Percentiles rank a stretch among this genome's conserved stretches.
Conservation (phyloP, 1,140 invertebrate species). For the Microplitis mediator region DNA sequence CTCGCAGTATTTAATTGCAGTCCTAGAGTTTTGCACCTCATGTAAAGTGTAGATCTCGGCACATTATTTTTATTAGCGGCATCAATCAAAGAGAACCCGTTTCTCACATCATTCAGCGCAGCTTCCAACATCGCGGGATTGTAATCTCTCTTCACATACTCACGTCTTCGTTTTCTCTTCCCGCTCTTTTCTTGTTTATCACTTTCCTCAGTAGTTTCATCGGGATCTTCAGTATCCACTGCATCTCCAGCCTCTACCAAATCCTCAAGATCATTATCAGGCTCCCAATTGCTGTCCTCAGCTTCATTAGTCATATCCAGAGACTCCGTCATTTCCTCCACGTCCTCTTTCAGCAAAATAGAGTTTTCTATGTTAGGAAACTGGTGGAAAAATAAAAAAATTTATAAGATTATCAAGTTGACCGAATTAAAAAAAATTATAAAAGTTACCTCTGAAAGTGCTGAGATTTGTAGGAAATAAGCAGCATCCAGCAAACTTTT, state of each 20-base stretch:
- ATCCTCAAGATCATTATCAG: conserved; percentile 26
- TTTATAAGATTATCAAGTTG: too few species aligned
- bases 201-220: conserved; percentile 23
- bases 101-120: conserved; percentile 56
- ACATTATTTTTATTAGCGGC: conserved; percentile 56
- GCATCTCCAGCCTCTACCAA: conserved; percentile 18
- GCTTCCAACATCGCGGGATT: conserved; percentile 54
- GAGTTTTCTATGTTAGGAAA: too few species aligned
- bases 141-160: conserved; percentile 52
- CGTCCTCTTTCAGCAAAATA: too few species aligned
- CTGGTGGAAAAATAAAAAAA: too few species aligned
- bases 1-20: conserved; percentile 54
- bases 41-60: conserved; percentile 61
- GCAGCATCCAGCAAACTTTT: conserved; percentile 61
- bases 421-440: background rate
- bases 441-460: conserved; percentile 60
- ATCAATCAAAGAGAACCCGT: conserved; percentile 56
- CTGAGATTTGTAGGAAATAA: conserved; percentile 61
- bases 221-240: conserved; percentile 25
- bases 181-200: conserved; percentile 31
- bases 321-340: too few species aligned
- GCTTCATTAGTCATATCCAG: too few species aligned
- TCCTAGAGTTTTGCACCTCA: conserved; percentile 57
- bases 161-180: conserved; percentile 47
- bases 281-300: background rate